Percentiles rank a stretch among this genome's conserved stretches.
These are phyloP conservation scores for Atherinosoma microstoma DNA, from an alignment of 2,797 vertebrate genomes.

Conservation along the genomic window DNA sequence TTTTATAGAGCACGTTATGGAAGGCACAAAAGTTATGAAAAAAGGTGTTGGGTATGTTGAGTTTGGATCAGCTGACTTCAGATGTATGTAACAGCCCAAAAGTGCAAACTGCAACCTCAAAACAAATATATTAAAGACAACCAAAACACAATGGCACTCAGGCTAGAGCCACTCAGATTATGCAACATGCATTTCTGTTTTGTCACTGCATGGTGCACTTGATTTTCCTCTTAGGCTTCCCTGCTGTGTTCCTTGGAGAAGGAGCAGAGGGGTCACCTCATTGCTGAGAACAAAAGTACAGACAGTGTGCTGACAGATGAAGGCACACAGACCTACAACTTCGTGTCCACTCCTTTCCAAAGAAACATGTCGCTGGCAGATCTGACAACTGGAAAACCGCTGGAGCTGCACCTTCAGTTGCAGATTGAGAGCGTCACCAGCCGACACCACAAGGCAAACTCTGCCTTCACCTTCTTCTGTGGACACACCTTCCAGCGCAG, in stretches of 20 bases:
- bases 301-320: conserved; percentile 87
- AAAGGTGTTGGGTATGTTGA: no score
- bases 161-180: no score
- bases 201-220: not conserved
- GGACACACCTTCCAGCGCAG: conserved; percentile 90
- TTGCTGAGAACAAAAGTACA: conserved; percentile 86
- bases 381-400: conserved; percentile 68
- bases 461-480: conserved; percentile 92
- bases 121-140: no score
- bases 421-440: conserved; percentile 90
- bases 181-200: no score
- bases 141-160: no score
- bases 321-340: conserved; percentile 93
- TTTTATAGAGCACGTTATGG: no score
- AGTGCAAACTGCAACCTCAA: no score
- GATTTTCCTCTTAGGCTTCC: conserved; percentile 78
- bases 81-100: no score
- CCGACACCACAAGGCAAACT: conserved; percentile 93
- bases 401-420: conserved; percentile 90
- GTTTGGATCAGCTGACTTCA: no score
- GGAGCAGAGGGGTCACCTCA: conserved; percentile 91
- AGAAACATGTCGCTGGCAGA: conserved; percentile 85
- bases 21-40: no score
- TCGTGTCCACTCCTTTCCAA: conserved; percentile 87
- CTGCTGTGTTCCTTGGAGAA: conserved; percentile 93